Base-by-base conservation (phyloP, 2,797 vertebrate species). In the Sparus aurata region DNA sequence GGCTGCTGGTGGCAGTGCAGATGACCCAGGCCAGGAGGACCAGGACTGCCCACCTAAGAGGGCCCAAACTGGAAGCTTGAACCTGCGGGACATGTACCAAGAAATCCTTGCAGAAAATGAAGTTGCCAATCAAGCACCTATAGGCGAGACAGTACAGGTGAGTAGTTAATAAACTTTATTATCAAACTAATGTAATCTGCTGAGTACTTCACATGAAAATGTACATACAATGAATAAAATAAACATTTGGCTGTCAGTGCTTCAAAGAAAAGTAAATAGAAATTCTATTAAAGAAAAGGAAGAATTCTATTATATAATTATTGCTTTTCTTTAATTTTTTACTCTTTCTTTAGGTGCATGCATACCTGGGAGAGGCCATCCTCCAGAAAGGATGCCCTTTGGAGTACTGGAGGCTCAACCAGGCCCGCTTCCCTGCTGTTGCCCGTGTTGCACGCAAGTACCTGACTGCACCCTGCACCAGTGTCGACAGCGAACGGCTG, bases 361-460 rank as follows among this genome's bases (percentile, higher is more conserved):
- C 20, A 72, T 61, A 52, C 43, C 16, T 65, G 15, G 43, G 23
- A 17, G 53, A 75, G 18, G 41, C 12, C 18, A 64, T 59, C 4
- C 43, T 22, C 38, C 11, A 34, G 12, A 52, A 6, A 2, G 27
- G 11, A 12, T n/a, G 63, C 22, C 45, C 47, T 16, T 60, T 59
- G 22, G 5, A 68, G n/a, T 52, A 59, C 54, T 75, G 64, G 64
- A 65, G 5, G 6, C 16, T 4, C 25, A 74, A 30, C 71, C 71
- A 55, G 38, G 11, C 20, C 17, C 9, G 23, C 49, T 64, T 75
- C n/a, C 53, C 62, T 58, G 73, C 63, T 3, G 9, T 75, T 58
- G 53, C 41, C 8, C 12, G 20, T 41, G 73, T 57, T 2, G 30
- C 62, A 59, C 17, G 20, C 41, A 74, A 74, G 41, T 43, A 43